Evolutionary conservation across 1,140 invertebrate species (phyloP), one percentile per base, ranked within the genome.

Genomic region (Drosophila arawakana): DNA sequence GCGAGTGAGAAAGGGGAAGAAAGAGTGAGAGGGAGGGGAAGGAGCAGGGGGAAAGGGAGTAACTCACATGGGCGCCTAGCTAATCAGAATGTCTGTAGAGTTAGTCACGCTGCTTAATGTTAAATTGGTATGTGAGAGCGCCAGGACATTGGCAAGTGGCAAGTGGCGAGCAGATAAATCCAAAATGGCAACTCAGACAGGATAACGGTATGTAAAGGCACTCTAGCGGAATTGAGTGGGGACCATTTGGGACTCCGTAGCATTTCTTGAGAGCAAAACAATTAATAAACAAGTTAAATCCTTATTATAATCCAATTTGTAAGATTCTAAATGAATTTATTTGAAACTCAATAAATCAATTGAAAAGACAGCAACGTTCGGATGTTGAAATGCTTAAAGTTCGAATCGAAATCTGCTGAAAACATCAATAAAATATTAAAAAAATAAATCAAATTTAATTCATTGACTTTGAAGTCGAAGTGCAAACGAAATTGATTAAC

Each of bases 71-170:
- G 25, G 11, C 34, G 54, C 54, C 57, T 47, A 54, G 47, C 63
- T 68, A 73, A 73, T 73, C 55, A 52, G 47, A 50, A 39, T 62
- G 49, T 60, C 39, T 46, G 39, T 54, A 63, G 44, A 44, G 73
- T 71, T 65, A 71, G 52, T 41, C 46, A 59, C 54, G 39, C 25
- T 60, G 47, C 44, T 66, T 66, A 58, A 58, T 66, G 46, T 37
- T 59, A 58, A 58, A 52, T 70, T 58, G 34, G 68, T 46, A 21
- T 35, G 25, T 50, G 46, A 7, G 13, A 69, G 15, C 25, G 37
- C 49, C 21, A 62, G 43, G n/a, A 37, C 59, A 25, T 71, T 15
- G 15, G 3, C 18, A 43, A 58, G 25, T 9, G 37, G 18, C 11
- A 43, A 58, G 25, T 9, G 37, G 18, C 11, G n/a, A 43, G n/a